Percentiles rank a stretch among this genome's conserved stretches.
Conservation (phyloP, 53 echinoderm and acorn worm species). For the Antedon mediterranea region DNA sequence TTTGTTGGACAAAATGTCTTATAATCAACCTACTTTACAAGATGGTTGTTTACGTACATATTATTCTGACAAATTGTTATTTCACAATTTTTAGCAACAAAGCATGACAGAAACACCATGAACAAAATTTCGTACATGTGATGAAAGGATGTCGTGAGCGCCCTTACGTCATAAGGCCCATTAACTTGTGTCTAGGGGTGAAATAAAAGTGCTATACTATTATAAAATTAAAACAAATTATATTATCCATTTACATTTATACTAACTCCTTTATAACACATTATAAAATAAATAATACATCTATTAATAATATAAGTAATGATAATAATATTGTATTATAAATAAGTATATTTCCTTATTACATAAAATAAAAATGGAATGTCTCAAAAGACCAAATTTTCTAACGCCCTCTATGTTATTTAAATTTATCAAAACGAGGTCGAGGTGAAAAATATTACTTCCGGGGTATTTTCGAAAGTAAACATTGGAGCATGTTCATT, state of each 20-base stretch:
- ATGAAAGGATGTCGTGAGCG: not conserved
- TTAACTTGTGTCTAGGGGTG: not conserved
- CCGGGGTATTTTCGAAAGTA: not conserved
- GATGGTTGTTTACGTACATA: not conserved
- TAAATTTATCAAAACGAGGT: not conserved
- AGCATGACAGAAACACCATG: not conserved
- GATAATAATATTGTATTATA: too few relatives aligned
- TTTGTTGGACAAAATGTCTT: not conserved
- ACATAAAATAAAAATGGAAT: not conserved
- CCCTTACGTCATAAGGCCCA: not conserved
- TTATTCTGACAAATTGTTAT: not conserved
- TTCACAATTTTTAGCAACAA: not conserved
- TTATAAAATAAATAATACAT: too few relatives aligned
- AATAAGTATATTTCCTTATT: too few relatives aligned
- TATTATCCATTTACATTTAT: too few relatives aligned
- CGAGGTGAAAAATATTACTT: not conserved
- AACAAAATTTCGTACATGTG: not conserved
- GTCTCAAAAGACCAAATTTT: not conserved
- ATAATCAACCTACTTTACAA: not conserved
- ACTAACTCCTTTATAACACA: too few relatives aligned
- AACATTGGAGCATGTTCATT: not conserved
- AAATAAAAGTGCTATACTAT: too few relatives aligned
- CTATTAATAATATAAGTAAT: too few relatives aligned
- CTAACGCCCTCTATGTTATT: not conserved
- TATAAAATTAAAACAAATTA: too few relatives aligned